phyloP scores from a whole-genome alignment of 2,113 vertebrate genomes.

The Noturus placidus region DNA sequence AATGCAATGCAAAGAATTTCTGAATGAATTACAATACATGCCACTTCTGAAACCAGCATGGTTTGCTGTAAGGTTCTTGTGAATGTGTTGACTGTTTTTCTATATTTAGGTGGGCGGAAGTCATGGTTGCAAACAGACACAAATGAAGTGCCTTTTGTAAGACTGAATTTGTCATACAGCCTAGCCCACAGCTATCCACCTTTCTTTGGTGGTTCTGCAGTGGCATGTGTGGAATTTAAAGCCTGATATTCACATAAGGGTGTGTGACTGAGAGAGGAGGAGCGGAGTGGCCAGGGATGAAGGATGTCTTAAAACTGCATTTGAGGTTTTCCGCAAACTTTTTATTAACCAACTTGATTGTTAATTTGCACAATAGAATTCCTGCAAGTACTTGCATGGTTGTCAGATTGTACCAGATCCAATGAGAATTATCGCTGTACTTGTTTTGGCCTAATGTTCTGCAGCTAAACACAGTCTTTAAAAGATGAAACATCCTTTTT shows the following conservation, averaged over 20 bases:
- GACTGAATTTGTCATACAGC: constrained; percentile 1
- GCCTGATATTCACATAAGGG: constrained; percentile 55
- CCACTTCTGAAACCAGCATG: neutral
- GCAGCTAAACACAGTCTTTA: neutral
- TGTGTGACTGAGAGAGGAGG: constrained; percentile 34
- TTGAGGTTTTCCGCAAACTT: neutral
- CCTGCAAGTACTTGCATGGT: neutral
- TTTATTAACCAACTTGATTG: neutral
- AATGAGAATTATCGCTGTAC: neutral
- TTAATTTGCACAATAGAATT: neutral
- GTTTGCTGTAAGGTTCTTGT: constrained; percentile 50
- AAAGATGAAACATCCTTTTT: neutral
- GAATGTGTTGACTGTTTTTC: constrained; percentile 60
- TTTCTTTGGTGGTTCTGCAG: constrained; percentile 52
- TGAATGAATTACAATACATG: neutral
- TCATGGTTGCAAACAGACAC: neutral
- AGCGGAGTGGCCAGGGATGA: neutral
- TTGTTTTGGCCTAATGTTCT: neutral
- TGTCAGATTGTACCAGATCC: neutral
- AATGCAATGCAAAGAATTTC: neutral
- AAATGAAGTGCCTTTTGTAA: constrained; percentile 8
- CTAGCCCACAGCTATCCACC: constrained; percentile 7
- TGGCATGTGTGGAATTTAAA: constrained; percentile 73
- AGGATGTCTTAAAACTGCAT: neutral
- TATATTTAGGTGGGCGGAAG: constrained; percentile 56